Base-by-base conservation (phyloP, 2,888 invertebrate species). In the Pyrgus malvae region DNA sequence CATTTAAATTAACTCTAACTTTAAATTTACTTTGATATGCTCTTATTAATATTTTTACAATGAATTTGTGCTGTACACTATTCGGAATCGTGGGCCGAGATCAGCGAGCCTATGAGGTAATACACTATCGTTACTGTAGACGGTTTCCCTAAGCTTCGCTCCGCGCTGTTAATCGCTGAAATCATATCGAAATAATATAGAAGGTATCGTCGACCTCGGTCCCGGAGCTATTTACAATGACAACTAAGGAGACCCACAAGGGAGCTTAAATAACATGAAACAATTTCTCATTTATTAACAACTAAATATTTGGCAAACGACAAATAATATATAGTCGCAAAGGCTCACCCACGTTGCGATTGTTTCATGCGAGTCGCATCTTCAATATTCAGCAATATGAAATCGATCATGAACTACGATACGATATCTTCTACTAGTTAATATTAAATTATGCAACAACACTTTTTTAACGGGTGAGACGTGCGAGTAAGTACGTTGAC, bases 41-140 rank as follows among this genome's bases (percentile, higher is more conserved):
- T 80, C 87, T 88, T 87, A 88, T 76, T 83, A 84, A 48, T 70
- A 70, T 78, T 83, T 80, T 82, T 88, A 88, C 87, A 87, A 78
- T 80, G 80, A 83, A 72, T 84, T 88, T 88, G 87, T 88, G 88
- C 88, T 88, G 84, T 87, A 88, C 88, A 87, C 70, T 80, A 82
- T 71, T 41, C 37, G 45, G 48, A 40, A 19, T 41, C 33, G 48
- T 33, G 51, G 41, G 48, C 40, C 48, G 56, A 27, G 49, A 35
- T 59, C 54, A 48, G 55, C 60, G 57, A 45, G 45, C 55, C 23
- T 41, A 33, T 27, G 17, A 19, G 38, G 33, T 46, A 35, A 46
- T 35, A 14, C 35, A 33, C 31, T 7, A 29, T 16, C 16, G 17
- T 37, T 17, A 17, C 21, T 17, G 5, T 41, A n/a, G 23, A 41